Percentiles rank a stretch among this genome's conserved stretches.
phyloP scores from a whole-genome alignment of 2,888 invertebrate genomes.

The Matsumyia berberina region DNA sequence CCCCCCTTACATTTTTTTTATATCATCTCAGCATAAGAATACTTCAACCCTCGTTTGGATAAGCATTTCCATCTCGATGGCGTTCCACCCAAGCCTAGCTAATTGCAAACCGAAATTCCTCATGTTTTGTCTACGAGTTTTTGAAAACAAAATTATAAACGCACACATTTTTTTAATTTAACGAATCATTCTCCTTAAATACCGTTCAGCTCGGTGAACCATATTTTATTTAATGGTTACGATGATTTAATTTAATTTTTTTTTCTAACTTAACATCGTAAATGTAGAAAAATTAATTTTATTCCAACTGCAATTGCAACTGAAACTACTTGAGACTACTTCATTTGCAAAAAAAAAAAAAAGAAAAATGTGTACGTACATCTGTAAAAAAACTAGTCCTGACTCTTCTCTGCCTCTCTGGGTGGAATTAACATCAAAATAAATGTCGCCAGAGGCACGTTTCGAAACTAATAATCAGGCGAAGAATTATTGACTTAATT shows the following conservation, averaged over 20 bases:
- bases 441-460: slow-evolving; percentile 73
- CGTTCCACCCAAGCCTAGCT: slow-evolving; percentile 4
- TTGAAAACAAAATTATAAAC: slow-evolving; percentile 26
- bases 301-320: background rate
- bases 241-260: background rate
- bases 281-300: slow-evolving; percentile 1
- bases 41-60: slow-evolving; percentile 48
- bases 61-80: slow-evolving; percentile 28
- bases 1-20: no score
- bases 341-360: background rate
- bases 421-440: slow-evolving; percentile 36
- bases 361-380: no score
- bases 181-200: slow-evolving; percentile 16
- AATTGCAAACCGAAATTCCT: slow-evolving; percentile 16
- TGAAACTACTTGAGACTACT: background rate
- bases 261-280: background rate
- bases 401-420: no score
- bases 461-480: slow-evolving; percentile 73
- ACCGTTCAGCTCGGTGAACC: background rate
- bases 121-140: slow-evolving; percentile 23
- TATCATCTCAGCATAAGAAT: no score
- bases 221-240: slow-evolving; percentile 1
- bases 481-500: slow-evolving; percentile 76
- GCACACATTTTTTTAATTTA: slow-evolving; percentile 53
- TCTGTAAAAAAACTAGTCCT: slow-evolving; percentile 7